phyloP scores from a whole-genome alignment of 2,797 vertebrate species.

The Chelidonichthys spinosus region DNA sequence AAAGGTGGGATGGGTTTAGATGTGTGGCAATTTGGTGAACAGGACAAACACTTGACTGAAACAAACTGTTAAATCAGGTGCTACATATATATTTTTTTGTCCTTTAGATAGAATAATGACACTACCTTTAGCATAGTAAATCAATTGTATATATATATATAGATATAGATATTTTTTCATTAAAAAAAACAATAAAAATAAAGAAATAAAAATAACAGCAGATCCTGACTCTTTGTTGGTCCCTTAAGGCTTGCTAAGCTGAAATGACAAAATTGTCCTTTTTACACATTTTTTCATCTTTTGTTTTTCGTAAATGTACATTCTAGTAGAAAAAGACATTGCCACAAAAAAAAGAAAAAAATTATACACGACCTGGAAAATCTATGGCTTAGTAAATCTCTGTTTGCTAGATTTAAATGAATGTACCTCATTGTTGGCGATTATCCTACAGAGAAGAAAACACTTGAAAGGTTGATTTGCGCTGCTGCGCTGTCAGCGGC shows the following conservation, averaged over 20 bases:
- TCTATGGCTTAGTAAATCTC: conserved; percentile 86
- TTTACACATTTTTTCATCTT: conserved; percentile 48
- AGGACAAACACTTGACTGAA: conserved; percentile 53
- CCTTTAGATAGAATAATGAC: conserved; percentile 64
- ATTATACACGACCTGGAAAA: conserved; percentile 71
- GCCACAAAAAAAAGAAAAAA: conserved; percentile 57
- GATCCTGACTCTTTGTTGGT: conserved; percentile 80
- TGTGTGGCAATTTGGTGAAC: conserved; percentile 66
- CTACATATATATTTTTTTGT: conserved; percentile 74
- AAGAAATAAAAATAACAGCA: conserved; percentile 47
- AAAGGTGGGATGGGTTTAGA: conserved; percentile 47
- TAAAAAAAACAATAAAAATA: conserved; percentile 35
- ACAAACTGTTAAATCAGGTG: conserved; percentile 69
- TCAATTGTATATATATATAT: conserved; percentile 14
- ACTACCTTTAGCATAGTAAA: conserved; percentile 42
- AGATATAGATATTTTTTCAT: conserved; percentile 34
- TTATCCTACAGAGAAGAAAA: conserved; percentile 66
- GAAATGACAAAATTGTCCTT: conserved; percentile 67
- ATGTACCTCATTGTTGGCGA: conserved; percentile 69
- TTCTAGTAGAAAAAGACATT: conserved; percentile 80
- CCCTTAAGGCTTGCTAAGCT: conserved; percentile 85
- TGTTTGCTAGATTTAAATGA: conserved; percentile 80
- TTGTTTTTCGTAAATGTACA: conserved; percentile 74
- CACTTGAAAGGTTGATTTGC: conserved; percentile 30
- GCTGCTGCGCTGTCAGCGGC: conserved; percentile 18